Conservation (phyloP, 2,113 vertebrate species). For the Chlamydotis undulata region DNA sequence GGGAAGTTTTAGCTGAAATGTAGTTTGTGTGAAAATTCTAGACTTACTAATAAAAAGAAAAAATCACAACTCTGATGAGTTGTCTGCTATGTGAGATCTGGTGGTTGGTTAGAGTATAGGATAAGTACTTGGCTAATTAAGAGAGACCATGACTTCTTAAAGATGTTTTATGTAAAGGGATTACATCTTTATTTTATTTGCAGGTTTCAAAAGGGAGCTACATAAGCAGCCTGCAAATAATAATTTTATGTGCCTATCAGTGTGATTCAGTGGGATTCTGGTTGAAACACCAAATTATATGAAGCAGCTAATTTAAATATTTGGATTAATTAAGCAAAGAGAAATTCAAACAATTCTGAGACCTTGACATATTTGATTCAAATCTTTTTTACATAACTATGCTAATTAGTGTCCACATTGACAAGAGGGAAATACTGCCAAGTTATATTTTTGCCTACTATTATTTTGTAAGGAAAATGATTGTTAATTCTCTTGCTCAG, state of each 20-base stretch:
- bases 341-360: constrained; percentile 41
- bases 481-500: background rate
- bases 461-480: constrained; percentile 16
- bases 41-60: background rate
- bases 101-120: background rate
- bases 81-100: background rate
- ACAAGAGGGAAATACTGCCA: constrained; percentile 16
- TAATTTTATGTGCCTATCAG: constrained; percentile 56
- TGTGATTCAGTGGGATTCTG: constrained; percentile 24
- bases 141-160: background rate
- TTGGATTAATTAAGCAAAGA: constrained; percentile 62
- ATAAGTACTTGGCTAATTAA: background rate
- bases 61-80: background rate
- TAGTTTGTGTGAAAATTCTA: background rate
- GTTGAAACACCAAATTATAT: constrained; percentile 49
- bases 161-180: background rate
- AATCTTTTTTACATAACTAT: constrained; percentile 27
- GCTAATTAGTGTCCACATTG: constrained; percentile 59
- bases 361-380: constrained; percentile 51
- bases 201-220: constrained; percentile 34
- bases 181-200: constrained; percentile 27
- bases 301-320: constrained; percentile 66
- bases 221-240: constrained; percentile 54
- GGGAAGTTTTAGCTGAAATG: background rate
- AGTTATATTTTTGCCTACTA: constrained; percentile 50